phyloP scores from a whole-genome alignment of 2,888 invertebrate species.

The Ctena decussata region DNA sequence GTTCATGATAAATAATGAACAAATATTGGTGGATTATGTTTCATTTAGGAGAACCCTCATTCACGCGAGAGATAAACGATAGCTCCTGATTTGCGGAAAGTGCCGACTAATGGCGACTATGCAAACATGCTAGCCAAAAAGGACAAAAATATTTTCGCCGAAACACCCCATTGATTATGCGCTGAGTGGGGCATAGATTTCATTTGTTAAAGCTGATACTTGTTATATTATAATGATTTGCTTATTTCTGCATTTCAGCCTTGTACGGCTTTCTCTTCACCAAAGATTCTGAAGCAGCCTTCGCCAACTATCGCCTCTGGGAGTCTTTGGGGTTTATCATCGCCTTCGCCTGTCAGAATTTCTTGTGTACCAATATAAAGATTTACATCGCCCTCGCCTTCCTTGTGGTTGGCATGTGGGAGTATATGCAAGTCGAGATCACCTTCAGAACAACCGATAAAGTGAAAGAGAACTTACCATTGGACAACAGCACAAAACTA shows the following conservation, averaged over 20 bases:
- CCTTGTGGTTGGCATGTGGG: conserved; percentile 65
- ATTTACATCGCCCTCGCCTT: conserved; percentile 88
- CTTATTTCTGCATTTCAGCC: conserved; percentile 70
- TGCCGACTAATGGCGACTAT: too few species aligned
- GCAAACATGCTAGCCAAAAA: too few species aligned
- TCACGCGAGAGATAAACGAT: too few species aligned
- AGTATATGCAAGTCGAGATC: background rate
- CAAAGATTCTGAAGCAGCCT: conserved; percentile 68
- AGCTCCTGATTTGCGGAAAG: too few species aligned
- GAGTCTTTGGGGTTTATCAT: conserved; percentile 96
- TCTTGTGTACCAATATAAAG: conserved; percentile 92
- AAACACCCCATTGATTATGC: too few species aligned
- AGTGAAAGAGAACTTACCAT: background rate
- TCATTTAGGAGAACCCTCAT: too few species aligned
- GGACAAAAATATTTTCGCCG: too few species aligned
- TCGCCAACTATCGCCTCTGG: conserved; percentile 89
- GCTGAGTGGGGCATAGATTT: too few species aligned
- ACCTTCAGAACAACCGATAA: background rate
- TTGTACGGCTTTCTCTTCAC: conserved; percentile 73
- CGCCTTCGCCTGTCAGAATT: conserved; percentile 93
- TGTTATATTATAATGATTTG: too few species aligned
- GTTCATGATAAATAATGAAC: too few species aligned
- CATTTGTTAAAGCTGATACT: too few species aligned
- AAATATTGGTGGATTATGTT: too few species aligned
- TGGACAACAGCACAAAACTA: background rate